Base-by-base conservation (phyloP, 2,888 invertebrate genomes). In the Cantharis flavilabris region DNA sequence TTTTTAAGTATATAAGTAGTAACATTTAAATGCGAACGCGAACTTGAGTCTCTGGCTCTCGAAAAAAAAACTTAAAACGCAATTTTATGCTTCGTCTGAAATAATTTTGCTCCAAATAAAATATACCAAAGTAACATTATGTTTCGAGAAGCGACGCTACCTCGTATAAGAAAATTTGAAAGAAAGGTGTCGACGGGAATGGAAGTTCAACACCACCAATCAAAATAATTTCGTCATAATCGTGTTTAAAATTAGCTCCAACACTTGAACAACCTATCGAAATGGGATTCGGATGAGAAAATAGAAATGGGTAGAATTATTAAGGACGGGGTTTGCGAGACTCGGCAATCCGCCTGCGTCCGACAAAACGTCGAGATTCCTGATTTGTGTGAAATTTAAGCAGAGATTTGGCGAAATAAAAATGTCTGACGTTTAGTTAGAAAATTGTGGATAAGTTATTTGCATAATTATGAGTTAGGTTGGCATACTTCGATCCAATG, bases 391-490 rank as follows among this genome's bases (percentile, higher is more conserved):
- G n/a, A 49, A n/a, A 49, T 49, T 7, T 9, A n/a, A 49, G 0
- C n/a, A 5, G n/a, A 49, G 49, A 49, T 49, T 49, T 49, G 9
- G 49, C 2, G 49, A 49, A 49, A 49, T 49, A 49, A 49, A 49
- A 49, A n/a, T 49, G 49, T 49, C 49, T 49, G n/a, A 49, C 49
- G 49, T 49, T 49, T 49, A 7, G 49, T n/a, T 49, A 49, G 49
- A 49, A 49, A 49, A 49, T 49, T 49, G 49, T 49, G 49, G 49
- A 49, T n/a, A 33, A n/a, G 13, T 67, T 79, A 84, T 84, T 82
- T 83, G 83, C 83, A 83, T 83, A 83, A 84, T 84, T 83, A 83
- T 81, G 82, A 81, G 80, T 81, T 82, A 80, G 80, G 79, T 81
- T 83, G 83, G 83, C 84, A 83, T 83, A 83, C 81, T 81, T 84